Base-by-base conservation (phyloP, 2,113 vertebrate genomes). In the Burhinus oedicnemus region DNA sequence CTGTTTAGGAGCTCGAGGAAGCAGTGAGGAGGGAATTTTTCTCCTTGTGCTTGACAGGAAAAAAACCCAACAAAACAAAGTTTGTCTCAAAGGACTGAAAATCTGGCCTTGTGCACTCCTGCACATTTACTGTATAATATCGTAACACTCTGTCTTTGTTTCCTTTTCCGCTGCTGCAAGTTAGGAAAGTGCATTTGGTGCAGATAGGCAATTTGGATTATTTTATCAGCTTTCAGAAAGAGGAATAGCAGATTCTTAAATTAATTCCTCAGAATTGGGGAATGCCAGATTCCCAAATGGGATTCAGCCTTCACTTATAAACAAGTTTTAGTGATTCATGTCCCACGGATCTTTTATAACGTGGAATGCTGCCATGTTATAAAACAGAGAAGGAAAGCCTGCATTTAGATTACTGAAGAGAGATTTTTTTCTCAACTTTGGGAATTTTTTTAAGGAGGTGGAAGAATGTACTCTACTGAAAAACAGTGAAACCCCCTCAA, bases 331-430 rank as follows among this genome's bases (percentile, higher is more conserved):
- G 61, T 95, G 90, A 95, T 93, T 97, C 94, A 97, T 68, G 86
- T 95, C 92, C 80, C 90, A 44, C 2, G 1, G 84, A 83, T 93
- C 85, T 94, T 96, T 68, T 89, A 71, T 90, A 84, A 92, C 5
- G 4, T 96, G 97, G 92, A 93, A 60, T 81, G 10, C 14, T 93
- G 71, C 86, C 92, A 93, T 78, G 85, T 96, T 96, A 92, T 84
- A 92, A 93, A 96, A 96, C 89, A 89, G 49, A 82, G 69, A 76
- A 75, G 87, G 88, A 94, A 96, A 95, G 89, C 68, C 65, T 91
- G 77, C 42, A 47, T 92, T 86, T 90, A 62, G 38, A 76, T 93
- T 83, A 84, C 74, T 91, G 15, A 93, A 77, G 60, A 83, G 61
- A 85, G n/a, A 74, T 91, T 95, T 96, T 94, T 95, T 34, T 83